phyloP scores from a whole-genome alignment of 2,113 vertebrate genomes.

The Plectropomus leopardus region DNA sequence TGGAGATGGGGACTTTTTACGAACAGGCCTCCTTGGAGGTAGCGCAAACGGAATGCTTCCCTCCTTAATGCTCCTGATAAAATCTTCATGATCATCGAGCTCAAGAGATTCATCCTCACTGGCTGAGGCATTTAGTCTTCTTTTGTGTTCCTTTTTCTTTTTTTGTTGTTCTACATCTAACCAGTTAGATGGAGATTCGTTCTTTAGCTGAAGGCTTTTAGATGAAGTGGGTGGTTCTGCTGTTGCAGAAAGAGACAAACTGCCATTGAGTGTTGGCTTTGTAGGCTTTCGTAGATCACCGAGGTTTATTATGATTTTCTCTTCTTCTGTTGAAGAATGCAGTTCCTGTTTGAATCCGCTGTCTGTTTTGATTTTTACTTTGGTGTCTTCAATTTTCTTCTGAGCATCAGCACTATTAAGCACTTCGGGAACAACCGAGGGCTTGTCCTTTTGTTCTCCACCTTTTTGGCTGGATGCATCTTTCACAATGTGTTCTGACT shows the following conservation, averaged over 20 bases:
- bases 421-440: neutral
- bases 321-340: conserved; percentile 1
- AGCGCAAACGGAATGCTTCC: conserved; percentile 88
- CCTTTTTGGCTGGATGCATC: neutral
- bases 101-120: conserved; percentile 87
- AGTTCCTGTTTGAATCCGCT: conserved; percentile 19
- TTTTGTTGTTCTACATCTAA: conserved; percentile 79
- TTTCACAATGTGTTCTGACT: conserved; percentile 14
- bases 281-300: conserved; percentile 20
- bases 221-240: conserved; percentile 30
- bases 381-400: conserved; percentile 7
- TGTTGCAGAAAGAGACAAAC: conserved; percentile 33
- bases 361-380: conserved; percentile 20
- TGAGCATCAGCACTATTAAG: conserved; percentile 4
- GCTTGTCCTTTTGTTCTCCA: conserved; percentile 17
- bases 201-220: conserved; percentile 50
- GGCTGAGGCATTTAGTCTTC: conserved; percentile 75
- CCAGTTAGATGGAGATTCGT: conserved; percentile 72
- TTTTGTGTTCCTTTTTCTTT: conserved; percentile 66
- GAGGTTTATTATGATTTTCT: conserved; percentile 4
- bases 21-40: conserved; percentile 89
- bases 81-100: conserved; percentile 89
- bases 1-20: conserved; percentile 86
- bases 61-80: conserved; percentile 93
- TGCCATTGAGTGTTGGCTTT: conserved; percentile 2